These are phyloP conservation scores for Melanocharis versteri DNA, from an alignment of 2,113 vertebrate species.

Conservation along the genomic window DNA sequence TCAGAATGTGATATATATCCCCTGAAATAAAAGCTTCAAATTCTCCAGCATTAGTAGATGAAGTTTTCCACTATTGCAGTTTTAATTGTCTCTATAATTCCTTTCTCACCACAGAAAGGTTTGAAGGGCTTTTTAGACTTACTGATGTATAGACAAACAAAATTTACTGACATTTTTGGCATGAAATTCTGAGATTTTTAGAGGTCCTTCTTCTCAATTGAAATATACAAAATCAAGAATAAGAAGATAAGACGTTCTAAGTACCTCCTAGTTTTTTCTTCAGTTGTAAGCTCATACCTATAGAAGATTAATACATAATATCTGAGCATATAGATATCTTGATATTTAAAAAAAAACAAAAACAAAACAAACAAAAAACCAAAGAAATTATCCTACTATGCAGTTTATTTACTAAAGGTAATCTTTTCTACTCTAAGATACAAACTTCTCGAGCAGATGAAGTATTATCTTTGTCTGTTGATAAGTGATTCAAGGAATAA, in stretches of 20 bases:
- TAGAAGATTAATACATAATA: neutral
- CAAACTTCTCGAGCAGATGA: neutral
- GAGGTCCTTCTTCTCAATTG: neutral
- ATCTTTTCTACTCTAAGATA: neutral
- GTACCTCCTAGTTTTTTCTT: neutral
- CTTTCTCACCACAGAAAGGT: neutral
- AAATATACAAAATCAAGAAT: neutral
- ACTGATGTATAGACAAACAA: neutral
- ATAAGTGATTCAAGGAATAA: neutral
- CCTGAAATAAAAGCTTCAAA: neutral
- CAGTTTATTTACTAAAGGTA: neutral
- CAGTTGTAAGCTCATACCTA: neutral
- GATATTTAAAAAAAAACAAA: neutral
- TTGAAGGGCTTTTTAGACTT: neutral
- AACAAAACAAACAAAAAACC: fast-evolving
- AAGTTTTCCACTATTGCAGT: neutral
- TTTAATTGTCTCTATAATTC: neutral
- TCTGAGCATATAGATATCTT: neutral
- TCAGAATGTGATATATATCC: neutral
- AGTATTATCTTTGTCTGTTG: neutral
- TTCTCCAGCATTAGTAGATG: neutral
- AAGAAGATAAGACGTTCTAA: neutral
- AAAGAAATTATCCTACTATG: fast-evolving
- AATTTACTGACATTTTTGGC: neutral
- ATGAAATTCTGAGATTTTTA: neutral